Evolutionary conservation across 2,113 vertebrate genomes (phyloP), one percentile per base, ranked within the genome.

Genomic region (Emberiza fucata): DNA sequence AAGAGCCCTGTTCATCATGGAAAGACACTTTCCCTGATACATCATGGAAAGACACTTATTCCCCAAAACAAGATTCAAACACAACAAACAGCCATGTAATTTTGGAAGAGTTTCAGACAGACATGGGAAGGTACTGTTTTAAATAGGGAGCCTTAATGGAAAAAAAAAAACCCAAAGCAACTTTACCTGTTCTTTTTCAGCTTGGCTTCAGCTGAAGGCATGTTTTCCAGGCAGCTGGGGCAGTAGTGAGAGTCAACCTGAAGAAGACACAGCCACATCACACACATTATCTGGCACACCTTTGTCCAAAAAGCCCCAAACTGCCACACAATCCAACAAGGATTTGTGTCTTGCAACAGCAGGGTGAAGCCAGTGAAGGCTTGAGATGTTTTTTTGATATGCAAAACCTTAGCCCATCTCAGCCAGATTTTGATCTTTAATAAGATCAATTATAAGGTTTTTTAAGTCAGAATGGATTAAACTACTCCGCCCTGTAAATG

Each of bases 191-290:
- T 99, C 97, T 99, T 99, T 95, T 99, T 99, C 27, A 99, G 98
- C 90, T 99, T 99, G n/a, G 99, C 99, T 97, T 99, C 99, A 87
- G 99, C 99, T 25, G 99, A 99, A 4, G 99, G 99, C 99, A 99
- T 99, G 96, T 99, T 99, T 97, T 99, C 99, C 98, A 99, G 89
- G 95, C 99, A 99, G 97, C 99, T 99, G 69, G 99, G 99, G 90
- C 99, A 99, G 93, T 99, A 99, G 96, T 99, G 99, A 11, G 99
- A 99, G 94, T 99, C 99, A 96, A 99, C 99, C 99, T 99, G 96
- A 71, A 71, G 76, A 91, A 69, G 72, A 89, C 12, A 75, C 0
- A 3, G 45, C 21, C 78, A 80, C 35, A 63, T 77, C 57, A 86
- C n/a, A 61, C 5, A 14, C 0, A 0, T 40, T 63, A 75, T 29